Base-by-base conservation (phyloP, 2,113 vertebrate genomes). In the Hippocampus zosterae region DNA sequence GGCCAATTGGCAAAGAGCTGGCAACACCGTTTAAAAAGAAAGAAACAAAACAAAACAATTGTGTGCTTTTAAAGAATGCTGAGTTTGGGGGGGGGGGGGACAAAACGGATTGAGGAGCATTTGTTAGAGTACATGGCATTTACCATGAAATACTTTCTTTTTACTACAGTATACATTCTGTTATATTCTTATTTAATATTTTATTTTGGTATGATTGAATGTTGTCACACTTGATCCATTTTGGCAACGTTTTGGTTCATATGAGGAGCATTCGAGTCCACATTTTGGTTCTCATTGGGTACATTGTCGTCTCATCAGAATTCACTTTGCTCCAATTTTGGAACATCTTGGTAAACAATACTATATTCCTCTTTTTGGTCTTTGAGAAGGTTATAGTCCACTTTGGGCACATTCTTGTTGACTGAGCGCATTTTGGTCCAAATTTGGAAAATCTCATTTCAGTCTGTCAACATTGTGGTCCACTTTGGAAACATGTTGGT, bases 1-100 rank as follows among this genome's bases (percentile, higher is more conserved):
- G 65, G 61, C 48, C 83, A 84, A 81, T 75, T 67, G 78, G 71
- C 53, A 27, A 76, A 76, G 69, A 48, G 33, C 56, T 65, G 29
- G 15, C 15, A 59, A 60, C 46, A 66, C 44, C 40, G 33, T 77
- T 76, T 75, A 79, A 69, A 79, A 61, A 55, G 66, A 79, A 61
- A 55, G 6, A 37, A 37, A 37, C 33, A 37, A 37, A 6, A 6
- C 33, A 5, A 33, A 6, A 6, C 33, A 37, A 81, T 33, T 13
- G 73, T 50, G 52, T 80, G 84, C 73, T 55, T 68, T 62, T 65
- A 62, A 67, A 50, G 40, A 77, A 69, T 59, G 48, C 40, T 2
- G 15, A 27, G 27, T 57, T 72, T 71, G 16, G 55, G 8, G 29
- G 73, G 29, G 29, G 29, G 29, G 29, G 29, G 29, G 29, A 29